Base-by-base conservation (phyloP, 1,140 invertebrate species). In the Rhopalosiphum padi region DNA sequence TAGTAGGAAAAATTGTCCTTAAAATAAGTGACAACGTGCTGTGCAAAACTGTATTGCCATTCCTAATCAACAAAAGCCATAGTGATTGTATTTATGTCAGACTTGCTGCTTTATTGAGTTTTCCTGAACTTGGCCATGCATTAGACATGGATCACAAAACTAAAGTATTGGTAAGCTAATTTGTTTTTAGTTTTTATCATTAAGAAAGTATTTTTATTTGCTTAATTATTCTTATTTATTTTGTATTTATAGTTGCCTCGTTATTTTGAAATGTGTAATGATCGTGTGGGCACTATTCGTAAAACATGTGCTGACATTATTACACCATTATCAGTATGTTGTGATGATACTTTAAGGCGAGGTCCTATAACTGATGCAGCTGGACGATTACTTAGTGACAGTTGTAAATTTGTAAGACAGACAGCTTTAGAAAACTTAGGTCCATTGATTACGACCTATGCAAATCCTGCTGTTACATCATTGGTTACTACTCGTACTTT, bases 201-300 rank as follows among this genome's bases (percentile, higher is more conserved):
- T 83, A 43, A n/a, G 1, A 51, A 91, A 15, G 0, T 11, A 3
- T 55, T 83, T 86, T 30, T 41, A n/a, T 68, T 30, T 77, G 8
- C 25, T 90, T 46, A 22, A 37, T 23, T 77, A 77, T n/a, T 6
- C 30, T 91, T 23, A 91, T 91, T 91, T 77, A 18, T 77, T 82
- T 46, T 48, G 9, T 85, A 55, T n/a, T 25, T 83, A 48, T 86
- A 93, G 91, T 55, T 93, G 53, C 91, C 91, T 55, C 91, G 91
- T 93, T 93, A 85, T 55, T 51, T 93, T 30, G 91, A 93, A 25
- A 93, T 93, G 91, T 93, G 91, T 93, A 93, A 93, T 93, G 91
- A 93, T 55, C 68, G 91, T 51, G 91, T 93, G 22, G 82, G 91
- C 43, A 93, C 91, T 82, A 93, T 93, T 86, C 77, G 91, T 0